Percentiles rank a stretch among this genome's conserved stretches.
Evolutionary conservation across 2,797 vertebrate genomes (phyloP).

Genomic region (Pseudomugil gertrudae): DNA sequence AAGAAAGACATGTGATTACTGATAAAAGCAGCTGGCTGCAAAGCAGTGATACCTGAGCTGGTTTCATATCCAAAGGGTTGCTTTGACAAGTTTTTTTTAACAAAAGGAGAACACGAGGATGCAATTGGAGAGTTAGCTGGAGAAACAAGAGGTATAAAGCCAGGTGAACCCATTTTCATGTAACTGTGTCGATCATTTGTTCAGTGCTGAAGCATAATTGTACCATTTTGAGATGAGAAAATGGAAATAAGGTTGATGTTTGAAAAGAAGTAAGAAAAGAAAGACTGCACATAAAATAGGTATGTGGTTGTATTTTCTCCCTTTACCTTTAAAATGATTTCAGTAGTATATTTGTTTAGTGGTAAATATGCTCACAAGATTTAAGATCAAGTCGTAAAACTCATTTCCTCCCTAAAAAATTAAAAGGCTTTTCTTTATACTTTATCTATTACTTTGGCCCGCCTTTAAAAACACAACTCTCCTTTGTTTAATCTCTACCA

Average conservation of each 20-base stretch:
- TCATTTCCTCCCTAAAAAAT: neutral
- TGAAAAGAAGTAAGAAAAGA: neutral
- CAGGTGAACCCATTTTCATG: neutral
- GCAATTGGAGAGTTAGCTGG: neutral
- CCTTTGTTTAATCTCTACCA: conserved; percentile 1
- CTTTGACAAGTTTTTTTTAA: neutral
- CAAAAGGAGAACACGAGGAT: neutral
- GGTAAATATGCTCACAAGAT: neutral
- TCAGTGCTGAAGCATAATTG: neutral
- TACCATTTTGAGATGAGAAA: neutral
- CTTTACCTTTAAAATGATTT: neutral
- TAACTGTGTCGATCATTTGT: neutral
- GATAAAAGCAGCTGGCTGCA: neutral
- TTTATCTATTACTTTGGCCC: neutral
- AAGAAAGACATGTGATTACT: neutral
- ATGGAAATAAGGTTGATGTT: neutral
- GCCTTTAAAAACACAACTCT: neutral
- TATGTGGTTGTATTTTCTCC: neutral
- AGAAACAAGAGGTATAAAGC: neutral
- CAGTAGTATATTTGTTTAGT: neutral
- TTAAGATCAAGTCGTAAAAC: neutral
- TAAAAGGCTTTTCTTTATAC: neutral
- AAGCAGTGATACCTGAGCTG: neutral
- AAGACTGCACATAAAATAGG: neutral
- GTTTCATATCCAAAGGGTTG: neutral